These are phyloP conservation scores for Gastrophryne carolinensis DNA, from an alignment of 2,797 vertebrate genomes.

Conservation along the genomic window DNA sequence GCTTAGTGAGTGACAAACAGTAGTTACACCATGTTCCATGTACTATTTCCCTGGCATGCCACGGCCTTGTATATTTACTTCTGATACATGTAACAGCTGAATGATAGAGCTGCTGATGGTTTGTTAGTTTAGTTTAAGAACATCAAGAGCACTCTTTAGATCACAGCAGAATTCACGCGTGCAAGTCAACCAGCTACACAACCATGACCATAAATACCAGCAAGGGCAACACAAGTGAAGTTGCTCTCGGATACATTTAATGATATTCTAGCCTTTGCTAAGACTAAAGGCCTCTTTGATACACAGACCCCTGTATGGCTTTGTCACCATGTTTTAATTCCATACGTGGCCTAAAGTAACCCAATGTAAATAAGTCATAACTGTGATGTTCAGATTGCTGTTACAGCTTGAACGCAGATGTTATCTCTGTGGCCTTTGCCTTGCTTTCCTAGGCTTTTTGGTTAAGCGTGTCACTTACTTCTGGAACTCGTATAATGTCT, in stretches of 20 bases:
- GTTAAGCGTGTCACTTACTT: not conserved
- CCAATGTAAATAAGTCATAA: conserved; percentile 35
- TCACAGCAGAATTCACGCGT: not conserved
- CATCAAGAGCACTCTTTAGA: conserved; percentile 14
- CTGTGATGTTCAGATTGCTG: conserved; percentile 36
- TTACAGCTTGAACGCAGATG: conserved; percentile 50
- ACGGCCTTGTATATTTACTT: not conserved
- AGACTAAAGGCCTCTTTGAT: not conserved
- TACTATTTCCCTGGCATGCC: not conserved
- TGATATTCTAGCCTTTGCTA: conserved; percentile 1
- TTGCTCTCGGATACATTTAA: not conserved
- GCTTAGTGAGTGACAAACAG: not conserved
- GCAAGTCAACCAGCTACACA: conserved; percentile 6
- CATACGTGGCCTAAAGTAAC: not conserved
- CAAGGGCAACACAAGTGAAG: not conserved
- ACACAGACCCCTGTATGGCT: not conserved
- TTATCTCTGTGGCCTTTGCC: conserved; percentile 5
- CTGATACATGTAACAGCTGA: not conserved
- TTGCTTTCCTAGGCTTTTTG: not conserved
- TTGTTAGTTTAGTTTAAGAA: conserved; percentile 30
- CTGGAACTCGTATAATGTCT: not conserved
- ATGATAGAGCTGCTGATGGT: not conserved
- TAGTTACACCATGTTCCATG: not conserved
- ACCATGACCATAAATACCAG: conserved; percentile 10
- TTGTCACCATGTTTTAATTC: conserved; percentile 1